These are phyloP conservation scores for Felis chaus DNA, from an alignment of 2,113 vertebrate species.

Conservation along the genomic window DNA sequence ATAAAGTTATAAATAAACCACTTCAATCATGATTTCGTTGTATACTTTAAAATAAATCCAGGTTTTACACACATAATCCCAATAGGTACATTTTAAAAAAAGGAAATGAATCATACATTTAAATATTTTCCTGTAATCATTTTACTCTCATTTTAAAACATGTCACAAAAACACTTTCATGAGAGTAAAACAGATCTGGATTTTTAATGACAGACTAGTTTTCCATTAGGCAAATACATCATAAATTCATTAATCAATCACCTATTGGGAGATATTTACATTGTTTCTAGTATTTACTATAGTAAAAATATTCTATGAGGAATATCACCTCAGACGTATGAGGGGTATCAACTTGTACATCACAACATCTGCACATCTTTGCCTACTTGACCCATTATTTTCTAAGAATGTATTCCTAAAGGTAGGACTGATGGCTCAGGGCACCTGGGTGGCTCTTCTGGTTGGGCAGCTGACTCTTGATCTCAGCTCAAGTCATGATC, in stretches of 20 bases:
- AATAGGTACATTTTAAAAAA: neutral
- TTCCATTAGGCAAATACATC: neutral
- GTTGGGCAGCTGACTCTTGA: no score
- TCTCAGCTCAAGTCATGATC: no score
- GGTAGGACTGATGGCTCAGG: neutral
- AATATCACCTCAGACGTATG: neutral
- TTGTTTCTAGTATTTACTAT: neutral
- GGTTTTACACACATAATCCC: neutral
- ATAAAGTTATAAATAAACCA: neutral
- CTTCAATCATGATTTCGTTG: neutral
- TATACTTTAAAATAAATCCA: neutral
- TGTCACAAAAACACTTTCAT: neutral
- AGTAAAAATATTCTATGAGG: constrained; percentile 8
- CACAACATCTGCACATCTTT: neutral
- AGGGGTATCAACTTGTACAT: neutral
- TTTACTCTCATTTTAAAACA: neutral
- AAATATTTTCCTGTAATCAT: neutral
- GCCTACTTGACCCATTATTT: neutral
- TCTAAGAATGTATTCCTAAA: neutral
- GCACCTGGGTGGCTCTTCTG: no score
- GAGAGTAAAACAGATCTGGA: neutral
- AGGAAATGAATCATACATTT: neutral
- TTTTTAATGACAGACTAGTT: neutral
- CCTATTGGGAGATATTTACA: neutral
- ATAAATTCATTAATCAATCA: neutral